Conservation (phyloP, 2,797 vertebrate genomes). For the Denticeps clupeoides region DNA sequence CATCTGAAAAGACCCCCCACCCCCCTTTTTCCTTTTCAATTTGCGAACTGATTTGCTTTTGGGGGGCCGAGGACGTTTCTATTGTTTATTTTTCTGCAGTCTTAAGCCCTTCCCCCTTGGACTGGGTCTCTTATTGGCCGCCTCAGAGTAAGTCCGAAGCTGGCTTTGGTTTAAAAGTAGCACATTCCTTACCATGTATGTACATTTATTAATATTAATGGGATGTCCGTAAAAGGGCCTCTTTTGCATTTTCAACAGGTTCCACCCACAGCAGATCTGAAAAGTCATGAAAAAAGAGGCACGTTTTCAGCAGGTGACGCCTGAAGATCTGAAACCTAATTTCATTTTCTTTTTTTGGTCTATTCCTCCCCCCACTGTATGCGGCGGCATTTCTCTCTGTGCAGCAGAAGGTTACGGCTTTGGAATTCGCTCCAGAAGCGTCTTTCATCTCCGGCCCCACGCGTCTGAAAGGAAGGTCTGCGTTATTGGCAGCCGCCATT, state of each 20-base stretch:
- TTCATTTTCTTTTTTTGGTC: background rate
- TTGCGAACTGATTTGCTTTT: conserved; percentile 44
- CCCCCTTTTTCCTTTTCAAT: conserved; percentile 44
- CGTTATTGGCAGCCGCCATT: conserved; percentile 45
- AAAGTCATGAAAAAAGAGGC: too few species aligned
- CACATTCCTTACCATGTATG: too few species aligned
- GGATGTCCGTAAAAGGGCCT: too few species aligned
- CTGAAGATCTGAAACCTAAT: too few species aligned
- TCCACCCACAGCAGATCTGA: too few species aligned
- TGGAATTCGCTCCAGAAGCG: conserved; percentile 46
- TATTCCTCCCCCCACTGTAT: background rate
- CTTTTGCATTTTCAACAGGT: too few species aligned
- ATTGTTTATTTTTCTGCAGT: conserved; percentile 30
- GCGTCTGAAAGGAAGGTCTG: conserved; percentile 39
- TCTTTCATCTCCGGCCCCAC: conserved; percentile 51
- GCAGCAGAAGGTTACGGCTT: conserved; percentile 40
- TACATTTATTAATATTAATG: too few species aligned
- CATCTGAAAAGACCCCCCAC: conserved; percentile 46
- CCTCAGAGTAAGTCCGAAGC: too few species aligned
- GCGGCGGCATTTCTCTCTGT: conserved; percentile 15
- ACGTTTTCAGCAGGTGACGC: too few species aligned
- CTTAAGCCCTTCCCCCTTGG: too few species aligned
- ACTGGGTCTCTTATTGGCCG: too few species aligned
- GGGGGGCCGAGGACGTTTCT: conserved; percentile 27
- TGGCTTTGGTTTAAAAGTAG: too few species aligned